Conservation (phyloP, 2,797 vertebrate genomes). For the Arnoldichthys spilopterus region DNA sequence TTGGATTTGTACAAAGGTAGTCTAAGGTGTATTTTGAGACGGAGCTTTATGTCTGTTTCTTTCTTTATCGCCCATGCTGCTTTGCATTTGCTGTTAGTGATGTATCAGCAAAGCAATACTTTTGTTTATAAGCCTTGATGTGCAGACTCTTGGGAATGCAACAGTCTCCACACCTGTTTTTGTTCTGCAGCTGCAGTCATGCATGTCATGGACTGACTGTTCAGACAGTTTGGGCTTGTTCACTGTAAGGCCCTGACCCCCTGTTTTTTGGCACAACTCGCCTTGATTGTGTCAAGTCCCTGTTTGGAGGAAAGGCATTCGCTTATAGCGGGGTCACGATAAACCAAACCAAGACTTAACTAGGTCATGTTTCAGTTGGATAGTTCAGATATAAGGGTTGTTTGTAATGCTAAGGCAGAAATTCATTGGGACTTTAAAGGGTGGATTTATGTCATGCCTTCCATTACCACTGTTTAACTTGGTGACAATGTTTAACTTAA, state of each 20-base stretch:
- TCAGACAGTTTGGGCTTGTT: constrained; percentile 16
- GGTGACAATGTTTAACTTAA: neutral
- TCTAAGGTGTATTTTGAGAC: neutral
- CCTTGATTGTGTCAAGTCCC: neutral
- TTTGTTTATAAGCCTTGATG: constrained; percentile 44
- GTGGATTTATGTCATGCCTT: neutral
- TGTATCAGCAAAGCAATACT: constrained; percentile 18
- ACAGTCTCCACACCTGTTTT: constrained; percentile 54
- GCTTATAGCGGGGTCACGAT: neutral
- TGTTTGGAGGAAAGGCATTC: constrained; percentile 12
- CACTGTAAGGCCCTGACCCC: neutral
- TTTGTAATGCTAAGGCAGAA: neutral
- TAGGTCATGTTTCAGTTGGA: neutral
- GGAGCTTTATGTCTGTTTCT: neutral
- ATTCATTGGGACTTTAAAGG: neutral
- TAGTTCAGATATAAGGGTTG: neutral
- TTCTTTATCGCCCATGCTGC: constrained; percentile 6
- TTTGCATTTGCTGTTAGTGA: neutral
- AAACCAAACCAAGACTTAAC: constrained; percentile 13
- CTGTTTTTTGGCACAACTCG: neutral
- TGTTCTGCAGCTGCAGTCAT: constrained; percentile 43
- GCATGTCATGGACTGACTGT: constrained; percentile 36
- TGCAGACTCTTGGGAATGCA: constrained; percentile 53
- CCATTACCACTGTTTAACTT: neutral
- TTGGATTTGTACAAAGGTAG: neutral